These are phyloP conservation scores for Oncorhynchus masou DNA, from an alignment of 2,113 vertebrate species.

Conservation along the genomic window DNA sequence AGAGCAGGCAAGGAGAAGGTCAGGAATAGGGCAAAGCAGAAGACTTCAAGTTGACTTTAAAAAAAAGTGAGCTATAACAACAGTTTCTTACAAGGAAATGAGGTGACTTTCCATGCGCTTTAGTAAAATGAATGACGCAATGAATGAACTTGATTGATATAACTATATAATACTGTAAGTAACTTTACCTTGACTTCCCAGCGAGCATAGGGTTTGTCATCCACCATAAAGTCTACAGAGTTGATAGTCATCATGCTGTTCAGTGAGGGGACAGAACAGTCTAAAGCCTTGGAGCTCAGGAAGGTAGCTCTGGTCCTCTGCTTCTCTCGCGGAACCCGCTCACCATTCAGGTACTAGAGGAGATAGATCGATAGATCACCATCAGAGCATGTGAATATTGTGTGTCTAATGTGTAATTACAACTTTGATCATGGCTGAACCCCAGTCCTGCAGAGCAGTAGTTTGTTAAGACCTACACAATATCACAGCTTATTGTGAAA, in stretches of 20 bases:
- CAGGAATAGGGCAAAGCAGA: neutral
- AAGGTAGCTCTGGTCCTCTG: conserved; percentile 77
- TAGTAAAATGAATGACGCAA: neutral
- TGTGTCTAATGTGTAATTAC: neutral
- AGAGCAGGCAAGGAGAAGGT: neutral
- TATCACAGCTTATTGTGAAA: too few relatives aligned
- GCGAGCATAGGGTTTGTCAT: conserved; percentile 72
- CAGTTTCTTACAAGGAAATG: neutral
- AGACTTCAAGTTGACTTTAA: too few relatives aligned
- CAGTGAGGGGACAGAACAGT: conserved; percentile 74
- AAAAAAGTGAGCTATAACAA: too few relatives aligned
- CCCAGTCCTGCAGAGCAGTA: too few relatives aligned
- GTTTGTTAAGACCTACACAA: too few relatives aligned
- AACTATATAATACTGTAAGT: too few relatives aligned
- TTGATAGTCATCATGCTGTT: conserved; percentile 56
- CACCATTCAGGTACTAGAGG: conserved; percentile 59
- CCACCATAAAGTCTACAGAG: conserved; percentile 68
- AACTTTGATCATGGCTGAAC: neutral
- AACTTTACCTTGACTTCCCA: conserved; percentile 82
- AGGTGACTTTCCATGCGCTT: neutral
- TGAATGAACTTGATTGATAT: too few relatives aligned
- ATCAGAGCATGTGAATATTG: neutral
- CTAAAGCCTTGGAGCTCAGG: conserved; percentile 76
- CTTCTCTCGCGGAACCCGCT: conserved; percentile 72
- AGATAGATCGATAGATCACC: neutral